Base-by-base conservation (phyloP, 2,888 invertebrate species). In the Sthenelais limicola region DNA sequence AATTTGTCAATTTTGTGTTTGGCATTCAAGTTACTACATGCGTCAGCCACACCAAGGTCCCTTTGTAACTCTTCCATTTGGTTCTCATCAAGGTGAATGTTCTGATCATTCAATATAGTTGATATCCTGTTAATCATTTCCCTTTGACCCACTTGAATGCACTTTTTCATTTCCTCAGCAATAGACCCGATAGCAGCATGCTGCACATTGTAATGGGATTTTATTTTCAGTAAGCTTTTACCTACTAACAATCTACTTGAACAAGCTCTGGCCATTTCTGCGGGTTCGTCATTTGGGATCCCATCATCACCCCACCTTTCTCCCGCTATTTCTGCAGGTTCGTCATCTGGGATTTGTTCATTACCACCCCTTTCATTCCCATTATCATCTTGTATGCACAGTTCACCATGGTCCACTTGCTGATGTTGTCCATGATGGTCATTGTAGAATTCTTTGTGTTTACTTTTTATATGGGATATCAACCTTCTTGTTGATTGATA, bases 1-100 rank as follows among this genome's bases (percentile, higher is more conserved):
- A 43, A 43, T 43, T 43, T 43, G 43, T 43, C 43, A 43, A 43
- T 43, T 43, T 43, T 43, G 43, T 43, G 43, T 43, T 43, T 43
- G 43, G 43, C 43, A 43, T 43, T 43, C 43, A 43, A 18, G 18
- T 18, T 18, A 43, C 12, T 43, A 43, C 43, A 43, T 9, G 43
- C 43, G 18, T 43, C 43, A 43, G 43, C 43, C 18, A 43, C 18
- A 43, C 12, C 9, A 12, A 43, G 43, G 12, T 43, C 43, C 18
- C 43, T 9, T 18, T 43, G 43, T 43, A 43, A 18, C 43, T 43
- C 43, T 12, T 43, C 18, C 43, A 43, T 43, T 43, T 43, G 43
- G 9, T 9, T 18, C 18, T 43, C 43, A 43, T 43, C 18, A 18
- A 43, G 18, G 12, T 43, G 43, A 43, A 43, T 43, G 43, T 43